These are phyloP conservation scores for Hydrophis major DNA, from an alignment of 2,797 vertebrate species.

Conservation along the genomic window DNA sequence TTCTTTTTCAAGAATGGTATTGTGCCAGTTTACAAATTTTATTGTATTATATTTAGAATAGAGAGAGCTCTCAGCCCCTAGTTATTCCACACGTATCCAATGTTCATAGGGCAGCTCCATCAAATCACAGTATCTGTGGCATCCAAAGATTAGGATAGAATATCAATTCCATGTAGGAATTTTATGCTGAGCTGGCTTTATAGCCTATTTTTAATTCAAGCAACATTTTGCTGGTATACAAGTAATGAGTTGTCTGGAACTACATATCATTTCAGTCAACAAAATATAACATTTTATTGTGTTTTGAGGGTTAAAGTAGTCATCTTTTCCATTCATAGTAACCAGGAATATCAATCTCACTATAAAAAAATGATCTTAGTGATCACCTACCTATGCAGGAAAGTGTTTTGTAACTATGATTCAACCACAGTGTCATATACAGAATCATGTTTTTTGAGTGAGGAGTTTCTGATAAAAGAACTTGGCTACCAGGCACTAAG, in stretches of 20 bases:
- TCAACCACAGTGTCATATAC: background rate
- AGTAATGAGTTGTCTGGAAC: background rate
- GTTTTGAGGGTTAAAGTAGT: background rate
- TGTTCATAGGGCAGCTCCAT: background rate
- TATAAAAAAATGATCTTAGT: background rate
- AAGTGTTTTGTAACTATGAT: constrained; percentile 7
- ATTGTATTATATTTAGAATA: background rate
- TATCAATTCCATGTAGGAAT: background rate
- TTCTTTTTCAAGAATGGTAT: background rate
- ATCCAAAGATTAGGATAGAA: background rate
- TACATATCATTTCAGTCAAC: background rate
- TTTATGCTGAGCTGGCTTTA: background rate
- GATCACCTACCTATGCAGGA: background rate
- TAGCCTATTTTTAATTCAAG: background rate
- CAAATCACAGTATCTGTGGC: background rate
- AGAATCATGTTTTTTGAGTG: background rate
- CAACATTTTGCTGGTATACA: background rate
- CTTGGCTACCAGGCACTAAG: constrained; percentile 41
- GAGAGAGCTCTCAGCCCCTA: background rate
- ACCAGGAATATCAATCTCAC: background rate
- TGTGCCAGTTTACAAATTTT: background rate
- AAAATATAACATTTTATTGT: background rate
- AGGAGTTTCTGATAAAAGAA: constrained; percentile 28
- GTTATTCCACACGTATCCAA: background rate
- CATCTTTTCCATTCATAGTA: background rate